Evolutionary conservation across 2,888 invertebrate genomes (phyloP).

Genomic region (Lamproptera curius): DNA sequence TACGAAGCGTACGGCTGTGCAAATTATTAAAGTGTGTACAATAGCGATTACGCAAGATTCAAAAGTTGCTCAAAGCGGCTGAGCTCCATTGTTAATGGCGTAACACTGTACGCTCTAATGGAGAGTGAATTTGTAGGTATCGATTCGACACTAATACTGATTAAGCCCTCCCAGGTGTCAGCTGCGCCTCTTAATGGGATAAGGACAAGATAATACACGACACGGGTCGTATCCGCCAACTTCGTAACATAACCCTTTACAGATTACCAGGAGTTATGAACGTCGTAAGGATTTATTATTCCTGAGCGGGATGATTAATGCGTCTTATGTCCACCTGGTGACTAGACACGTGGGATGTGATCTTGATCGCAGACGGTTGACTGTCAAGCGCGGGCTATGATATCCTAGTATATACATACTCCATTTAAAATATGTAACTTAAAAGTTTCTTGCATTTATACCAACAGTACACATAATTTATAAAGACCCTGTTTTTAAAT

Average conservation of each 20-base stretch:
- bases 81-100: background rate
- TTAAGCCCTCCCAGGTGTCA: conserved; percentile 30
- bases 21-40: too few relatives aligned
- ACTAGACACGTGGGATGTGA: too few relatives aligned
- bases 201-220: conserved; percentile 22
- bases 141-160: conserved; percentile 30
- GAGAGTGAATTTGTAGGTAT: conserved; percentile 16
- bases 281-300: conserved; percentile 1
- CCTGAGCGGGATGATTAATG: background rate
- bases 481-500: too few relatives aligned
- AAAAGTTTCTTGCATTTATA: too few relatives aligned
- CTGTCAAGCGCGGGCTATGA: too few relatives aligned
- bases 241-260: conserved; percentile 8
- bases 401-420: too few relatives aligned
- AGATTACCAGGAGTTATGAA: conserved; percentile 1
- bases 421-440: too few relatives aligned
- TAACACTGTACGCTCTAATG: conserved; percentile 5
- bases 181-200: conserved; percentile 31
- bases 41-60: background rate
- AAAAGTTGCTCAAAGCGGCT: background rate
- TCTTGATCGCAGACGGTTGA: too few relatives aligned
- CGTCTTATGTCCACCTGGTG: background rate
- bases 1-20: too few relatives aligned
- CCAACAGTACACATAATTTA: too few relatives aligned
- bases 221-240: conserved; percentile 13